Conservation (phyloP, 2,797 vertebrate species). For the Macropus fuliginosus region DNA sequence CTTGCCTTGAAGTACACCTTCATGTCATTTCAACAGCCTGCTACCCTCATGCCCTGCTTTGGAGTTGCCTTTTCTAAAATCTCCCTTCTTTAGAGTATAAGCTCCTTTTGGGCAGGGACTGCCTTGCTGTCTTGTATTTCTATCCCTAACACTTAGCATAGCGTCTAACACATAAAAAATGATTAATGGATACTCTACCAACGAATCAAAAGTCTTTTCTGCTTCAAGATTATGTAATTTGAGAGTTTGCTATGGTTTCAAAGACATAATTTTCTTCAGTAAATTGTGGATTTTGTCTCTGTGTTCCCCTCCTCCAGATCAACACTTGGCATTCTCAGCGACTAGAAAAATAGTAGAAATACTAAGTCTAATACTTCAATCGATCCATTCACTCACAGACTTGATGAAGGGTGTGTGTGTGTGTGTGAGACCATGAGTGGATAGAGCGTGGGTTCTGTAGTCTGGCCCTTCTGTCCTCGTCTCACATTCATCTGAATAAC, state of each 20-base stretch:
- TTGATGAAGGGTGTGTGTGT: not conserved
- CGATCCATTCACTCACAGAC: not conserved
- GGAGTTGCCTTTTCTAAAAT: not conserved
- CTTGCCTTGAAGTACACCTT: not conserved
- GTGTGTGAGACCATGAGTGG: not conserved
- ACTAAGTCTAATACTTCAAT: not conserved
- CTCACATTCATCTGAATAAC: not conserved
- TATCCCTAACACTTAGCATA: not conserved
- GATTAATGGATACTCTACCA: not conserved
- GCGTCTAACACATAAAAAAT: not conserved
- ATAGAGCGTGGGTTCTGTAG: not conserved
- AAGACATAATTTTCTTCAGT: no score
- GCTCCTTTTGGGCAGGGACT: not conserved
- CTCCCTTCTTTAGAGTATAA: not conserved
- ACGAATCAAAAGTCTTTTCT: not conserved
- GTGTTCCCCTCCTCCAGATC: not conserved
- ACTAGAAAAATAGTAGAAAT: not conserved
- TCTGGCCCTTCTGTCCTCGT: not conserved
- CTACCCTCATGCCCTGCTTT: not conserved
- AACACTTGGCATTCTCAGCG: not conserved
- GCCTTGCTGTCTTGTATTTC: not conserved
- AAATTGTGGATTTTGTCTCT: not conserved
- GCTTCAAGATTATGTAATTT: not conserved
- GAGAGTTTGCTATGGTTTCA: not conserved
- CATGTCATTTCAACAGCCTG: not conserved